Evolutionary conservation across 2,797 vertebrate species (phyloP).

Genomic region (Chelon labrosus): DNA sequence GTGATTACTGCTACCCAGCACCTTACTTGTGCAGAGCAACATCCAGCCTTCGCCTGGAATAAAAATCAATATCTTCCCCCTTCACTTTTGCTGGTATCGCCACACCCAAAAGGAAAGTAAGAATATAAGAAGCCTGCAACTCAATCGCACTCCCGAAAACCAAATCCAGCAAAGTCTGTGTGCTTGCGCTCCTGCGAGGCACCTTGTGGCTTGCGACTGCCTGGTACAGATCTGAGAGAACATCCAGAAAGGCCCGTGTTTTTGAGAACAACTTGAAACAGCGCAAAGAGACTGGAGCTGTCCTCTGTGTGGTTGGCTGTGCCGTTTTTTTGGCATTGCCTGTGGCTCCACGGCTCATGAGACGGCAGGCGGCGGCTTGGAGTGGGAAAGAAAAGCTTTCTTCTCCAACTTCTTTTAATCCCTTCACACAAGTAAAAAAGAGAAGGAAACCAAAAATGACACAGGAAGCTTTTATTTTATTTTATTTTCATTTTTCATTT

Average conservation of each 20-base stretch:
- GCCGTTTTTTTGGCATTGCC: conserved; percentile 71
- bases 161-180: conserved; percentile 42
- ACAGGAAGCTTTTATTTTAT: conserved; percentile 62
- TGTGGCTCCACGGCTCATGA: conserved; percentile 73
- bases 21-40: background rate
- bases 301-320: conserved; percentile 73
- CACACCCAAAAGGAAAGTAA: conserved; percentile 16
- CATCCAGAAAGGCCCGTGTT: conserved; percentile 66
- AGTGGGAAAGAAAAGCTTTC: conserved; percentile 60
- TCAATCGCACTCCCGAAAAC: conserved; percentile 37
- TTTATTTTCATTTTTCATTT: conserved; percentile 38
- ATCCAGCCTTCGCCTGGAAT: background rate
- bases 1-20: background rate
- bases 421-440: conserved; percentile 59
- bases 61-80: conserved; percentile 5
- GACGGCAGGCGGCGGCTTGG: conserved; percentile 61
- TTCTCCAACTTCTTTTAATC: conserved; percentile 62
- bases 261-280: conserved; percentile 74
- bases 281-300: conserved; percentile 65
- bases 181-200: conserved; percentile 51
- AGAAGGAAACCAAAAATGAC: conserved; percentile 61
- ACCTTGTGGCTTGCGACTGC: conserved; percentile 62
- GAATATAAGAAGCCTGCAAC: conserved; percentile 23
- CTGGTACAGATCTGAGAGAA: conserved; percentile 72
- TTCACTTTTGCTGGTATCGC: conserved; percentile 12